phyloP scores from a whole-genome alignment of 1,140 invertebrate species.

The Lasaia peninsularis region DNA sequence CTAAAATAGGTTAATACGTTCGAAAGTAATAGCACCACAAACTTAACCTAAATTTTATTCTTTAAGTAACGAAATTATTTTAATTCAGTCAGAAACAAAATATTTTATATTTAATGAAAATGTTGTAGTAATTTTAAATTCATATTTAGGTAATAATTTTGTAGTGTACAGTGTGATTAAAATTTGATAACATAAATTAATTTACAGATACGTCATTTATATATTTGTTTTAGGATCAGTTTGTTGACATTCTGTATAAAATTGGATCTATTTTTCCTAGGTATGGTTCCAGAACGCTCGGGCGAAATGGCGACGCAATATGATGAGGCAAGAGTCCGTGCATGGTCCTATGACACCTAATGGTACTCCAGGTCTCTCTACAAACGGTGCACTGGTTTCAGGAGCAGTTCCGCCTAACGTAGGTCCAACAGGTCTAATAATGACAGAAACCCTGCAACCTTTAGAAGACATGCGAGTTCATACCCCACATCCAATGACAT shows the following conservation, averaged over 20 bases:
- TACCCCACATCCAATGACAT: conserved; percentile 56
- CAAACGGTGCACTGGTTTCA: conserved; percentile 34
- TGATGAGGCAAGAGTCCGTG: conserved; percentile 85
- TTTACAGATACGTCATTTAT: no score
- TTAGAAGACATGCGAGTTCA: conserved; percentile 57
- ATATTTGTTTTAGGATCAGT: no score
- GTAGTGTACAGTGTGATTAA: no score
- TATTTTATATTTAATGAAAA: no score
- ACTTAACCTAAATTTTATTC: no score
- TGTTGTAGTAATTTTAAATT: no score
- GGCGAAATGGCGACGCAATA: conserved; percentile 95
- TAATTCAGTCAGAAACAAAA: no score
- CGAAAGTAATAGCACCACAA: no score
- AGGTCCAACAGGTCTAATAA: conserved; percentile 32
- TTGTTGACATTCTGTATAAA: neutral
- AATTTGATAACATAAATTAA: no score
- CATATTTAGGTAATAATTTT: no score
- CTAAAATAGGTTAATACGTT: no score
- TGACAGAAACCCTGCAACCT: conserved; percentile 45
- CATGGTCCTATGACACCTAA: conserved; percentile 38
- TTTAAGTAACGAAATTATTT: no score
- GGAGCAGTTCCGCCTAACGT: conserved; percentile 28
- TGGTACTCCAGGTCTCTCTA: conserved; percentile 34
- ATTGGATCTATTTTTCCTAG: conserved; percentile 71
- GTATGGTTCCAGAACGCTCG: conserved; percentile 99